Evolutionary conservation across 2,888 invertebrate species (phyloP).

Genomic region (Drosophila anomalipes): DNA sequence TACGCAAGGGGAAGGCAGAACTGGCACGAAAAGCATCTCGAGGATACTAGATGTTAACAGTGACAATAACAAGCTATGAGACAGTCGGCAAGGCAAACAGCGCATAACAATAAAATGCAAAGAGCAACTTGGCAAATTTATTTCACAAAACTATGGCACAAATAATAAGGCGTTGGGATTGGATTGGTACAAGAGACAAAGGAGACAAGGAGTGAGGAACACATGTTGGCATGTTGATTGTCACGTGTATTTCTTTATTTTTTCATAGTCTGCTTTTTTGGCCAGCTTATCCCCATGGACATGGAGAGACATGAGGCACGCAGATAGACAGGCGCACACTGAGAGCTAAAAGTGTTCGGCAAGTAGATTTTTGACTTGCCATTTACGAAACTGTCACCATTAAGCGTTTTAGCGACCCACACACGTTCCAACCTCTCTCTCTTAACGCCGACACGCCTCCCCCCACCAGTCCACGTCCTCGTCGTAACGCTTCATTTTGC

Average conservation of each 20-base stretch:
- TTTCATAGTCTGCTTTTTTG: slow-evolving; percentile 42
- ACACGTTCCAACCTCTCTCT: slow-evolving; percentile 26
- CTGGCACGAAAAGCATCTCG: slow-evolving; percentile 35
- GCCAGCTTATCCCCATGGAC: slow-evolving; percentile 54
- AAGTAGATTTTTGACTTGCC: slow-evolving; percentile 78
- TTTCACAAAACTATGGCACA: slow-evolving; percentile 72
- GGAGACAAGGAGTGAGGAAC: slow-evolving; percentile 19
- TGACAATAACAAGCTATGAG: slow-evolving; percentile 78
- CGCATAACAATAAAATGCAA: slow-evolving; percentile 75
- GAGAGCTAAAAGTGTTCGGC: slow-evolving; percentile 70
- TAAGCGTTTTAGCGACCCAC: slow-evolving; percentile 54
- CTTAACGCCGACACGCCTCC: neutral
- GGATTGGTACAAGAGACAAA: neutral
- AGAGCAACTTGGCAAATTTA: slow-evolving; percentile 69
- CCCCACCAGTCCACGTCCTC: neutral
- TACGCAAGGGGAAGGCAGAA: slow-evolving; percentile 25
- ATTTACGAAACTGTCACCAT: slow-evolving; percentile 57
- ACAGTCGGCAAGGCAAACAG: slow-evolving; percentile 36
- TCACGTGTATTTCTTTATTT: slow-evolving; percentile 52
- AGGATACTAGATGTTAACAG: slow-evolving; percentile 72
- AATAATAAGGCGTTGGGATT: slow-evolving; percentile 51
- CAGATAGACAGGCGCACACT: slow-evolving; percentile 20
- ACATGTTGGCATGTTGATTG: slow-evolving; percentile 75
- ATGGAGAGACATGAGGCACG: neutral
- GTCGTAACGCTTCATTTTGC: slow-evolving; percentile 45